A percentile compares a stretch with the other conserved stretches of the same genome.
These are phyloP conservation scores for Aeoliscus strigatus DNA, from an alignment of 2,797 vertebrate genomes.

Conservation along the genomic window DNA sequence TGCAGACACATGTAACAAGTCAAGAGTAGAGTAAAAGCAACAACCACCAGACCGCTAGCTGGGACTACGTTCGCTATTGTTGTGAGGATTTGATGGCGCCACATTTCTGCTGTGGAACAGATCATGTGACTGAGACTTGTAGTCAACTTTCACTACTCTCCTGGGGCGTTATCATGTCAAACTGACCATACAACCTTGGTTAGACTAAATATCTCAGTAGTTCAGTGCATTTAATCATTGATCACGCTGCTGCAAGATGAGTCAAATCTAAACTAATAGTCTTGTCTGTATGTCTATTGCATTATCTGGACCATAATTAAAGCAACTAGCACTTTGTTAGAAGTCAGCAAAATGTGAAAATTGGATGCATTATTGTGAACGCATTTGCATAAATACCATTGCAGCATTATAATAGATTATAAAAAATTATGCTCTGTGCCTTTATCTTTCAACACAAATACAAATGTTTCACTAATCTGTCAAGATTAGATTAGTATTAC, in stretches of 20 bases:
- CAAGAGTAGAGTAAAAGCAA: constrained; percentile 4
- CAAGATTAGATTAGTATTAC: too few species aligned
- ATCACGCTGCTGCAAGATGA: not conserved
- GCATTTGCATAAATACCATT: too few species aligned
- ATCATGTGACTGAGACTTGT: constrained; percentile 18
- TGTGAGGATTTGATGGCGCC: constrained; percentile 26
- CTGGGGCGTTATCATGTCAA: not conserved
- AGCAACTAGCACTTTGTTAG: too few species aligned
- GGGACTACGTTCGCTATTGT: constrained; percentile 4
- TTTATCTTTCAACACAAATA: too few species aligned
- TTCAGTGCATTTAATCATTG: not conserved
- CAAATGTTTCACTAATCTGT: too few species aligned
- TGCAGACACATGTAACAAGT: constrained; percentile 10
- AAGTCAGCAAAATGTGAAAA: too few species aligned
- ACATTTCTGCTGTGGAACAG: constrained; percentile 21
- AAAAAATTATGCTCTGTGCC: too few species aligned
- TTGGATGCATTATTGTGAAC: too few species aligned
- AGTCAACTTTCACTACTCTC: constrained; percentile 20
- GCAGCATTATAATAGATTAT: too few species aligned
- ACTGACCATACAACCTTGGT: constrained; percentile 10
- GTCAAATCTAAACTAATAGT: too few species aligned
- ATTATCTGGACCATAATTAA: too few species aligned
- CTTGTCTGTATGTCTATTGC: too few species aligned
- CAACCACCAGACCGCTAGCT: constrained; percentile 5
- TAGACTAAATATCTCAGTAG: not conserved